Conservation (phyloP, 23 tunicate genomes). For the Trididemnum miniatum region DNA sequence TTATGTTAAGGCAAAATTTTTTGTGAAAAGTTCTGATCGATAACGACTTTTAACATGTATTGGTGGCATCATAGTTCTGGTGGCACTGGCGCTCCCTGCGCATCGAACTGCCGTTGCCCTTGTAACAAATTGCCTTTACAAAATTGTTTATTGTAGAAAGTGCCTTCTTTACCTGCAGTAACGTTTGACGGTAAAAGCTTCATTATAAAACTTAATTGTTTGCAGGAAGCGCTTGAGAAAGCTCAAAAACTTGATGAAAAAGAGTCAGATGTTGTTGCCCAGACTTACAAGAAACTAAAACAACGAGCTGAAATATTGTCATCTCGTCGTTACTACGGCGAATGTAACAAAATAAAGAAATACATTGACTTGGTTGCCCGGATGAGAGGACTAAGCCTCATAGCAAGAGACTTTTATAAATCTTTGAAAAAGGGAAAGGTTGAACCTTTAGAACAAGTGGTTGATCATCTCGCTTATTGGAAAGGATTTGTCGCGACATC, state of each 20-base stretch:
- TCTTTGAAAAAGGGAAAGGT: slow-evolving; percentile 81
- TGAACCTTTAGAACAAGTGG: slow-evolving; percentile 65
- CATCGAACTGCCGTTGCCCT: no score
- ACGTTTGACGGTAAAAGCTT: no score
- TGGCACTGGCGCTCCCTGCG: no score
- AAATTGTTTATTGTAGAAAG: no score
- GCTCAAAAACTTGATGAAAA: slow-evolving; percentile 87
- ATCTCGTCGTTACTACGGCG: slow-evolving; percentile 76
- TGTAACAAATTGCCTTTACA: no score
- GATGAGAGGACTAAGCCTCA: slow-evolving; percentile 70
- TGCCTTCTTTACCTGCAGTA: no score
- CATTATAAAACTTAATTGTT: no score
- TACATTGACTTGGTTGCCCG: slow-evolving; percentile 87
- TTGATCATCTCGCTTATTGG: slow-evolving; percentile 78
- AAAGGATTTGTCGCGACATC: slow-evolving; percentile 77
- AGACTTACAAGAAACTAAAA: slow-evolving; percentile 82
- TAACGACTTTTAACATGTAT: no score
- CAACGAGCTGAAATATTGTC: slow-evolving; percentile 75
- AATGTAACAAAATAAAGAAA: slow-evolving; percentile 80
- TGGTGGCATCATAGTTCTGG: no score
- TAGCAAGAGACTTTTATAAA: slow-evolving; percentile 94
- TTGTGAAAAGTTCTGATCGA: no score
- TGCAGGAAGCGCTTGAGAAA: slow-evolving; percentile 82
- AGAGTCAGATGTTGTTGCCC: slow-evolving; percentile 63
- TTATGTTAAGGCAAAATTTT: no score